Base-by-base conservation (phyloP, 2,797 vertebrate species). In the Rhadinocentrus ornatus region DNA sequence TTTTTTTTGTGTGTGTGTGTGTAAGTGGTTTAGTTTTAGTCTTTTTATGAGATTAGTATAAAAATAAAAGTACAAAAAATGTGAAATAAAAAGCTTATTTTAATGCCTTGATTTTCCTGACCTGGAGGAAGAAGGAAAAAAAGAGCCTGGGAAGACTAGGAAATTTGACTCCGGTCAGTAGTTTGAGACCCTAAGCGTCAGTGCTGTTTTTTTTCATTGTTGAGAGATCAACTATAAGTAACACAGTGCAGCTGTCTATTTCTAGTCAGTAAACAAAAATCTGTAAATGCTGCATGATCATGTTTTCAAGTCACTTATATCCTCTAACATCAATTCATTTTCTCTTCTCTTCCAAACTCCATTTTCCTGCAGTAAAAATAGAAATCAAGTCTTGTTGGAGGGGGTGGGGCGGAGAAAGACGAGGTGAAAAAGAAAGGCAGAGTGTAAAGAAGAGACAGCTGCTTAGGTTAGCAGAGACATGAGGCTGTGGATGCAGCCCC, bases 401-500 rank as follows among this genome's bases (percentile, higher is more conserved):
- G 60, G 24, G 66, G 59, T 48, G 44, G 44, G 62, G 34, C 15
- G 35, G 65, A 66, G 60, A 5, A 22, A 27, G 44, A 50, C 20
- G 39, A 24, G 6, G 71, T 54, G 54, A 2, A 18, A 26, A 18
- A 24, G 65, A 76, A 27, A 59, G 68, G 58, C 2, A 4, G 59
- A 46, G 69, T 72, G 71, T 78, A 70, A 84, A 71, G 68, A 68
- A 65, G 83, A 71, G 80, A 75, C 78, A 78, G 80, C 77, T 86
- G 86, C 80, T 89, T 27, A 32, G 80, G 86, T 91, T 87, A 86
- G 84, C 82, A 69, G 74, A 83, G 86, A 67, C 35, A 13, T 6
- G 62, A 62, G 62, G 63, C 60, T 37, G 69, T 61, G 57, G 69
- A 56, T 69, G 26, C 18, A 3, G 62, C 39, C 71, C 48, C 57